These are phyloP conservation scores for Eulimnadia texana DNA, from an alignment of 1,140 invertebrate species.

Conservation along the genomic window DNA sequence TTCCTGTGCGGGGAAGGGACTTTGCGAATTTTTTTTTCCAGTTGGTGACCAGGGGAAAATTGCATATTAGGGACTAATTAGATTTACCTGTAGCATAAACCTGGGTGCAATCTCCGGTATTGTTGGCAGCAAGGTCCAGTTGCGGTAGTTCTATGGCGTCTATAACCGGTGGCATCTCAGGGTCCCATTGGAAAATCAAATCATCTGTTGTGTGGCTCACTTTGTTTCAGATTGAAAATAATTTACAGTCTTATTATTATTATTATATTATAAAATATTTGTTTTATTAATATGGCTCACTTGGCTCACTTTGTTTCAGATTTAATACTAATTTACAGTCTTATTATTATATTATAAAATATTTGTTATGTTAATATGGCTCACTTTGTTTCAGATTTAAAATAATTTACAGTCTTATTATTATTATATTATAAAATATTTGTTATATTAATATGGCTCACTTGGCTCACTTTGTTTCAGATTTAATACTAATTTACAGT, in stretches of 20 bases:
- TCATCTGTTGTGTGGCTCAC: conserved; percentile 33
- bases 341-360: not conserved
- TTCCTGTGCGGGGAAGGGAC: no score
- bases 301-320: not conserved
- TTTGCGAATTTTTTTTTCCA: not conserved
- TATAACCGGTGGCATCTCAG: conserved; percentile 27
- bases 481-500: conserved; percentile 17
- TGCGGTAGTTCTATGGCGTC: conserved; percentile 31
- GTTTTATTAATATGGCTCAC: not conserved
- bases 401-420: conserved; percentile 9
- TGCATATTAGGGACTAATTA: not conserved
- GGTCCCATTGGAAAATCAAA: conserved; percentile 30
- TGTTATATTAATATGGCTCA: conserved; percentile 2
- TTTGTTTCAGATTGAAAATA: conserved; percentile 17
- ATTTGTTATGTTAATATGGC: not conserved
- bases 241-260: not conserved
- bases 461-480: conserved; percentile 9
- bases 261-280: not conserved
- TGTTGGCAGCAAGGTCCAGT: conserved; percentile 26
- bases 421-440: conserved; percentile 16
- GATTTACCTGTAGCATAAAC: conserved; percentile 29
- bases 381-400: conserved; percentile 16
- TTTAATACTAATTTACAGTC: not conserved
- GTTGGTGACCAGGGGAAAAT: not conserved
- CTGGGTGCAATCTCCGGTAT: conserved; percentile 29